These are phyloP conservation scores for Oncorhynchus tshawytscha DNA, from an alignment of 2,113 vertebrate species.

Conservation along the genomic window DNA sequence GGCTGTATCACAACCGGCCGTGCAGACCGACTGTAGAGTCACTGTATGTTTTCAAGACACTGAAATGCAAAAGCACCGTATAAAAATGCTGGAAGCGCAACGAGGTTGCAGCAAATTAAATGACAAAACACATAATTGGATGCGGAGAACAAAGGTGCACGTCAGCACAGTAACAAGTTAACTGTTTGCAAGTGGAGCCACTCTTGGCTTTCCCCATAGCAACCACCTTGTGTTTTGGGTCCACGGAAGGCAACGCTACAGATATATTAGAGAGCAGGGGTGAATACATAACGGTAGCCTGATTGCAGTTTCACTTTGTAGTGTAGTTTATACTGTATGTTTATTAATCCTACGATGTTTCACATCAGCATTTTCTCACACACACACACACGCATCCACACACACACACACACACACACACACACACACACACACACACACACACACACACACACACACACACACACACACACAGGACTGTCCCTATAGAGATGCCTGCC, in stretches of 20 bases:
- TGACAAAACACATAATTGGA: neutral
- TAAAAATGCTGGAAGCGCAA: neutral
- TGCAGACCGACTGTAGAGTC: neutral
- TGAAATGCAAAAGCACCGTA: neutral
- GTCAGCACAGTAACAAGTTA: neutral
- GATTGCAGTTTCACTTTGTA: conserved; percentile 38
- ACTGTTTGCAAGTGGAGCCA: conserved; percentile 19
- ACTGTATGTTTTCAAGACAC: neutral
- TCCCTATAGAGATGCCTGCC: conserved; percentile 4
- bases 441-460: no score
- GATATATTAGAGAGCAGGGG: conserved; percentile 6
- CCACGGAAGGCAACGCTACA: conserved; percentile 19
- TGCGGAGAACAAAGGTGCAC: neutral
- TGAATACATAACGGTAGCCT: neutral
- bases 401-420: no score
- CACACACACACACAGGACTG: neutral
- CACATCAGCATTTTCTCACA: conserved; percentile 36
- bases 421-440: no score
- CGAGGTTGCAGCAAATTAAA: neutral
- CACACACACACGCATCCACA: no score
- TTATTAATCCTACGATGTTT: conserved; percentile 12
- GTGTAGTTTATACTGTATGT: conserved; percentile 7
- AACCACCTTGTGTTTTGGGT: conserved; percentile 1
- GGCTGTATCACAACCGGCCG: no score
- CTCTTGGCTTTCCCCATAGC: neutral